phyloP scores from a whole-genome alignment of 1,140 invertebrate species.

The Seison nebaliae region DNA sequence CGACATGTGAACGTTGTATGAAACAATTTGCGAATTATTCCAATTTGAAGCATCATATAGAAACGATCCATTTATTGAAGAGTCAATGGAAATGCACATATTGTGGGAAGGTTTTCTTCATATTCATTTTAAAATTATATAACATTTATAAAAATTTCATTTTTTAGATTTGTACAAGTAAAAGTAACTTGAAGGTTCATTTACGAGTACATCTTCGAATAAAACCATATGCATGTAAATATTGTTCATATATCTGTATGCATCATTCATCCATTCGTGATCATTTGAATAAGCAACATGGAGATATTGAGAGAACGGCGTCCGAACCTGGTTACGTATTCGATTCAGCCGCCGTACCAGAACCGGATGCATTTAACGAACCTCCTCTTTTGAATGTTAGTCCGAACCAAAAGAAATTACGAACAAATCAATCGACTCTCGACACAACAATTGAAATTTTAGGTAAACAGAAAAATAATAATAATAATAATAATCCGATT shows the following conservation, averaged over 20 bases:
- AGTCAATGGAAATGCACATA: conserved; percentile 9
- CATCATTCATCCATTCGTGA: conserved; percentile 10
- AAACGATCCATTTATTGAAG: conserved; percentile 7
- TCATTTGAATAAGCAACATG: conserved; percentile 11
- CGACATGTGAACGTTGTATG: conserved; percentile 7
- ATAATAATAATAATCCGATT: too few relatives aligned
- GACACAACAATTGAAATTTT: too few relatives aligned
- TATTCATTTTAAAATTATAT: background rate
- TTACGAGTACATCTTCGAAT: conserved; percentile 10
- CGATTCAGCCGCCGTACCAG: conserved; percentile 10
- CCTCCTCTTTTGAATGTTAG: too few relatives aligned
- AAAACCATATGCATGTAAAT: conserved; percentile 12
- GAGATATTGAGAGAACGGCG: conserved; percentile 3
- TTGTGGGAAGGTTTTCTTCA: conserved; percentile 6
- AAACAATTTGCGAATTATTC: conserved; percentile 13
- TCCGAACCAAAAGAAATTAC: too few relatives aligned
- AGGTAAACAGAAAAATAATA: too few relatives aligned
- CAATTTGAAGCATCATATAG: conserved; percentile 12
- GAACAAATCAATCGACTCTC: too few relatives aligned
- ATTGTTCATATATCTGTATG: conserved; percentile 12
- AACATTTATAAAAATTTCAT: background rate
- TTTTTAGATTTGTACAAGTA: conserved; percentile 7
- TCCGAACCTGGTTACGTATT: conserved; percentile 9
- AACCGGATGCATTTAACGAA: conserved; percentile 11
- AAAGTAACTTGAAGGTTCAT: conserved; percentile 9